Conservation (phyloP, 2,113 vertebrate species). For the Chaetura pelagica region DNA sequence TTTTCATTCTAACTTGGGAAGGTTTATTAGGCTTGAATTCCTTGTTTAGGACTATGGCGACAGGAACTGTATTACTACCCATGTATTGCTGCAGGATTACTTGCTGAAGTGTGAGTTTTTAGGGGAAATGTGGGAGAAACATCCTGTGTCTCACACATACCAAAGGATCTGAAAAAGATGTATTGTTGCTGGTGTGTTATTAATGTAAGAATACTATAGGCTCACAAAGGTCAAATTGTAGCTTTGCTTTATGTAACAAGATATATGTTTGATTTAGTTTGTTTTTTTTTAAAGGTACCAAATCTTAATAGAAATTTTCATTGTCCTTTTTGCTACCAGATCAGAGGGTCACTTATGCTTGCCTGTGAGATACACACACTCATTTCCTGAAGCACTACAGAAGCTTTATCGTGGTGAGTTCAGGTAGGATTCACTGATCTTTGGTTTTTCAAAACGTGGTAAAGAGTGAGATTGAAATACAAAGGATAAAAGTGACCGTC, state of each 20-base stretch:
- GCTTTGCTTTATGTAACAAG: background rate
- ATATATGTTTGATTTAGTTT: background rate
- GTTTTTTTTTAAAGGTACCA: background rate
- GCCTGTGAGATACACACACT: constrained; percentile 89
- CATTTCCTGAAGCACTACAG: constrained; percentile 92
- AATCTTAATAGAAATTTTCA: background rate
- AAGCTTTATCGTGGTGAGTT: constrained; percentile 94
- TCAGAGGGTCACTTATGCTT: constrained; percentile 97
- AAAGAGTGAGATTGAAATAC: background rate
- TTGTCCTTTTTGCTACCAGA: constrained; percentile 46
- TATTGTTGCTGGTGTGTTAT: background rate
- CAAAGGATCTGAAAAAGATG: background rate
- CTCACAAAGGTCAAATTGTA: background rate
- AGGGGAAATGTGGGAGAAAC: background rate
- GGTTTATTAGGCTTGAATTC: background rate
- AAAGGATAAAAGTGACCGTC: background rate
- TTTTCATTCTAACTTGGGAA: background rate
- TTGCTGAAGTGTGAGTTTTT: background rate
- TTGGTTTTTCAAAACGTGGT: background rate
- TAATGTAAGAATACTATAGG: background rate
- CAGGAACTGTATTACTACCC: background rate
- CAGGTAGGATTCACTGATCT: constrained; percentile 84
- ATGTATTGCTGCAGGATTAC: background rate
- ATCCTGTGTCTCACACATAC: background rate
- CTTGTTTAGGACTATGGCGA: background rate